Percentiles rank a stretch among this genome's conserved stretches.
These are phyloP conservation scores for Eulemur albifrons DNA, from an alignment of 2,797 vertebrate species.

Conservation along the genomic window DNA sequence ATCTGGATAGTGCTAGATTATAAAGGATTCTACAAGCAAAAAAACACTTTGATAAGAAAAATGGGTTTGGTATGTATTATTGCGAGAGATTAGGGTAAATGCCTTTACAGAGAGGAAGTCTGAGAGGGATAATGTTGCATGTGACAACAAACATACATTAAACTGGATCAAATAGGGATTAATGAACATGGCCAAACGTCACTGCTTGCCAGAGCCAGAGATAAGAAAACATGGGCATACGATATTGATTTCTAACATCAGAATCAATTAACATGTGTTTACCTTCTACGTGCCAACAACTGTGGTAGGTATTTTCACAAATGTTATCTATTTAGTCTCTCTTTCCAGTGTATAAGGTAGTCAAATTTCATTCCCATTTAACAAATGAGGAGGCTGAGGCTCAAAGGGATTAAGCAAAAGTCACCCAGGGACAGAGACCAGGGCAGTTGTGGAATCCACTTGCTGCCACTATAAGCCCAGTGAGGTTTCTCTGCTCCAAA, in stretches of 20 bases:
- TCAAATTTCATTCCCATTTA: not conserved
- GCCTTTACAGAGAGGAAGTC: slow-evolving; percentile 13
- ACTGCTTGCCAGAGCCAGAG: not conserved
- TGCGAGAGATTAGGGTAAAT: slow-evolving; percentile 53
- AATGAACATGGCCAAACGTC: not conserved
- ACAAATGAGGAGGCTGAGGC: not conserved
- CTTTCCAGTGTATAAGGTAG: not conserved
- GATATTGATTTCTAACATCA: not conserved
- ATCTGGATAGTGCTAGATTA: slow-evolving; percentile 65
- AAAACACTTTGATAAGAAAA: slow-evolving; percentile 64
- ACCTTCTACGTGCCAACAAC: not conserved
- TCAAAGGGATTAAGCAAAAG: not conserved
- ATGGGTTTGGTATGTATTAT: slow-evolving; percentile 46
- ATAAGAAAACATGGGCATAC: not conserved
- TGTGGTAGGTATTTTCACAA: not conserved
- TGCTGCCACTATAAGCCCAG: not conserved
- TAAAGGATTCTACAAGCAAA: slow-evolving; percentile 55
- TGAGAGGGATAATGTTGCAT: not conserved
- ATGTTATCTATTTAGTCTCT: not conserved
- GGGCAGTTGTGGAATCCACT: not conserved
- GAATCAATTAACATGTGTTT: not conserved
- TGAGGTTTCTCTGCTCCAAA: not conserved
- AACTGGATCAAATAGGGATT: not conserved
- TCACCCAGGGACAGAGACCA: not conserved
- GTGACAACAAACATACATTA: not conserved